phyloP scores from a whole-genome alignment of 2,113 vertebrate genomes.

The Myotis brandtii region DNA sequence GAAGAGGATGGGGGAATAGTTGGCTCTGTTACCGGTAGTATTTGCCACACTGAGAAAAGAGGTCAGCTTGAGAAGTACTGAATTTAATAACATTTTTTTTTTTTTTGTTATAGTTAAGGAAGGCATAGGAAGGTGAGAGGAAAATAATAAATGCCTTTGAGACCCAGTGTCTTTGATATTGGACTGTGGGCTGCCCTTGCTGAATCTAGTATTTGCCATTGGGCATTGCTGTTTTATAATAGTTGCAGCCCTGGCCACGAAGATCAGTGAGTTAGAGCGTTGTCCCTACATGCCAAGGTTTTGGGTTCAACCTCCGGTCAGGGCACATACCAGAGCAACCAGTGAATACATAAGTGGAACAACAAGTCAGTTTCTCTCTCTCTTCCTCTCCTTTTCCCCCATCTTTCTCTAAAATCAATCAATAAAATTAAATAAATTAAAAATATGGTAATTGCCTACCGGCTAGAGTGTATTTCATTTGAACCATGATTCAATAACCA shows the following conservation, averaged over 20 bases:
- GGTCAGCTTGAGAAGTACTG: neutral
- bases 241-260: neutral
- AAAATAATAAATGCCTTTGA: slow-evolving; percentile 32
- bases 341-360: neutral
- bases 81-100: slow-evolving; percentile 20
- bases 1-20: neutral
- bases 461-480: slow-evolving; percentile 14
- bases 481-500: slow-evolving; percentile 24
- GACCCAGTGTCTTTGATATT: neutral
- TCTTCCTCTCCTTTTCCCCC: neutral
- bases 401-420: neutral
- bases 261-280: neutral
- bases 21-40: neutral
- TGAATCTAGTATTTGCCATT: slow-evolving; percentile 35
- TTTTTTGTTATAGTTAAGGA: slow-evolving; percentile 15
- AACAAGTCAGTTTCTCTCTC: neutral
- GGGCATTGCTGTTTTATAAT: neutral
- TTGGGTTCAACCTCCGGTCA: neutral
- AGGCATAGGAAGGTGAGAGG: neutral
- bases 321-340: neutral
- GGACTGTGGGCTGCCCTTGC: neutral
- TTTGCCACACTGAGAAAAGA: neutral
- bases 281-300: neutral
- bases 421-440: neutral
- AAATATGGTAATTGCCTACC: neutral